Base-by-base conservation (phyloP, 2,113 vertebrate species). In the Desmodus rotundus region DNA sequence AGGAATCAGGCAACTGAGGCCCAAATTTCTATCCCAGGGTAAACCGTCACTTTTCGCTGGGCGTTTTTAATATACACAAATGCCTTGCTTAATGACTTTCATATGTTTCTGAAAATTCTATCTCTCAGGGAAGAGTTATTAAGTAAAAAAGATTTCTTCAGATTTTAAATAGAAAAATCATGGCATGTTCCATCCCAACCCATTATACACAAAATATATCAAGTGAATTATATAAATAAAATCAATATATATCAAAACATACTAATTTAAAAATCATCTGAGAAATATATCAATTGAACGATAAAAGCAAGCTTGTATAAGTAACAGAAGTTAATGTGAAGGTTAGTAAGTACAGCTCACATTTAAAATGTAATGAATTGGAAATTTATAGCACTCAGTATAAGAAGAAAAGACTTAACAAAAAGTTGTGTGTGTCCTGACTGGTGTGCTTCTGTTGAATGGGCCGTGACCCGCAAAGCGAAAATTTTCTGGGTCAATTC, bases 101-200 rank as follows among this genome's bases (percentile, higher is more conserved):
- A 78, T 68, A 54, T 58, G 72, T 81, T 94, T n/a, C 50, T 86
- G 67, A 94, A 94, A 96, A 90, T 3, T 17, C 38, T 73, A 84
- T 63, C 14, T 26, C 20, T 11, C 43, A 92, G 45, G 74, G 36
- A 73, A 96, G 85, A 83, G 9, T 52, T 83, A 61, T 72, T 56
- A 76, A 93, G 47, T 85, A 78, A 93, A 81, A 81, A 89, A 65
- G 2, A 15, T 56, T 80, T 94, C 41, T 63, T 90, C 90, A 38
- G 36, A 63, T 38, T 76, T 82, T 89, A 91, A 93, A 54, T 47
- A 70, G 28, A 86, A 92, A 87, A 90, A 45, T 58, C 31, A 43
- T 43, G 7, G 3, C 13, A 45, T 38, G 41, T 77, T 93, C 50
- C 24, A 76, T 63, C 6, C 17, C 33, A 93, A 88, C 7, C 20